These are phyloP conservation scores for Diorhabda sublineata DNA, from an alignment of 1,140 invertebrate species.

Conservation along the genomic window DNA sequence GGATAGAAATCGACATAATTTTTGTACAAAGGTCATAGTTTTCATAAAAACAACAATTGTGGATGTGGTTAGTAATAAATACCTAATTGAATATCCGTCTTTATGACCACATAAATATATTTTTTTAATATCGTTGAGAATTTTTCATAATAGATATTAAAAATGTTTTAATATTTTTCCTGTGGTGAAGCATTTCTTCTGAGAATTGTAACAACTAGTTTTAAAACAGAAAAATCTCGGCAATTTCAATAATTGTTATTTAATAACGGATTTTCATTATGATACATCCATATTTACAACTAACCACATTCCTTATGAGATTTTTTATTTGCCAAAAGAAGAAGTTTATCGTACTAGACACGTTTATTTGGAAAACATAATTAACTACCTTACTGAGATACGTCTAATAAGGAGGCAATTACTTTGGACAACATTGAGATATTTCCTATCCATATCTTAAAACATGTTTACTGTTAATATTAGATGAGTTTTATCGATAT, in stretches of 20 bases:
- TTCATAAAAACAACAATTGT: too few species aligned
- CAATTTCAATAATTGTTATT: constrained; percentile 13
- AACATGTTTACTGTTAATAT: background rate
- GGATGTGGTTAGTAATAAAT: too few species aligned
- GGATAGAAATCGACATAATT: too few species aligned
- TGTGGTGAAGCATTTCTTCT: too few species aligned
- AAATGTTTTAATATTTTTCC: too few species aligned
- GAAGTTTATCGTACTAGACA: constrained; percentile 5
- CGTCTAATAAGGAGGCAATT: constrained; percentile 15
- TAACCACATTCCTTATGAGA: background rate
- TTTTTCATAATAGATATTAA: too few species aligned
- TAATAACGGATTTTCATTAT: constrained; percentile 11
- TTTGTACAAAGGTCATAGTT: too few species aligned
- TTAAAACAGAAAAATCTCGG: background rate
- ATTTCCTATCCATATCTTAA: constrained; percentile 13
- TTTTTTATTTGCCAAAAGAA: constrained; percentile 8
- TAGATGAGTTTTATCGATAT: too few species aligned
- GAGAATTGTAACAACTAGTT: too few species aligned
- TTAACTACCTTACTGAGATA: background rate
- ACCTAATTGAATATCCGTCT: too few species aligned
- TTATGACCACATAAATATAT: too few species aligned
- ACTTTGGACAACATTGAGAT: constrained; percentile 15
- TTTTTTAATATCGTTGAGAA: too few species aligned
- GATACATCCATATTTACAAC: constrained; percentile 12
- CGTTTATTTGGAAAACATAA: constrained; percentile 15